A percentile compares a stretch with the other conserved stretches of the same genome.
Evolutionary conservation across 2,113 vertebrate genomes (phyloP).

Genomic region (Synodontis membranacea): DNA sequence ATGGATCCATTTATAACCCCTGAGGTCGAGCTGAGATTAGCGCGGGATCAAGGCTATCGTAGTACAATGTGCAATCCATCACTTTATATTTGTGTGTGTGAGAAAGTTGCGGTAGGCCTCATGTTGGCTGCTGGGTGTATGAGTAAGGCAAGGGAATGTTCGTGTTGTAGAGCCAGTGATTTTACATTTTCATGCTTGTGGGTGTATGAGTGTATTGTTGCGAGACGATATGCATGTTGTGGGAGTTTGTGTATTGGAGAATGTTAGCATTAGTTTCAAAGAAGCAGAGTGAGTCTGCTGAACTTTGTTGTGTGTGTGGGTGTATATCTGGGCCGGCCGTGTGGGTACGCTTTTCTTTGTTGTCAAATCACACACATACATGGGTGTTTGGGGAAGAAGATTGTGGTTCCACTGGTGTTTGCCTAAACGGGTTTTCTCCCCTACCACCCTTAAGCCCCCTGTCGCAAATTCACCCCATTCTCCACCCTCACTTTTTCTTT

Average conservation of each 20-base stretch:
- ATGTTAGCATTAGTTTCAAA: slow-evolving; percentile 35
- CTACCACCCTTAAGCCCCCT: slow-evolving; percentile 34
- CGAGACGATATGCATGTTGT: slow-evolving; percentile 17
- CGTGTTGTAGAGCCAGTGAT: neutral
- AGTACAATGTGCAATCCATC: slow-evolving; percentile 33
- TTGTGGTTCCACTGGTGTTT: slow-evolving; percentile 71
- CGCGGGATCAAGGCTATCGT: slow-evolving; percentile 34
- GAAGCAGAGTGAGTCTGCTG: slow-evolving; percentile 32
- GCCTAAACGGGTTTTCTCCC: slow-evolving; percentile 70
- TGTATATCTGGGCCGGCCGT: slow-evolving; percentile 39
- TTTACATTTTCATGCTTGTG: slow-evolving; percentile 23
- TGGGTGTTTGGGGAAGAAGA: slow-evolving; percentile 57
- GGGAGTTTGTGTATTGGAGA: slow-evolving; percentile 36
- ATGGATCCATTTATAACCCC: slow-evolving; percentile 44
- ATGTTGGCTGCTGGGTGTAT: slow-evolving; percentile 29
- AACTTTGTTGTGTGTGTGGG: slow-evolving; percentile 30
- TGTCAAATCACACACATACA: slow-evolving; percentile 60
- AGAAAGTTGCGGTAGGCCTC: neutral
- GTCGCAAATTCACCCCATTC: slow-evolving; percentile 26
- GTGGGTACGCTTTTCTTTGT: slow-evolving; percentile 55
- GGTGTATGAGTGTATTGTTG: slow-evolving; percentile 23
- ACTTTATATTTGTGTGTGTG: slow-evolving; percentile 25
- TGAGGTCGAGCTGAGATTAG: slow-evolving; percentile 51
- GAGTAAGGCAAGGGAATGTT: neutral
- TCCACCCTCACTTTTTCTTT: slow-evolving; percentile 40